Evolutionary conservation across 2,888 invertebrate genomes (phyloP), one percentile per base, ranked within the genome.

Genomic region (Pseudanteris insignis): DNA sequence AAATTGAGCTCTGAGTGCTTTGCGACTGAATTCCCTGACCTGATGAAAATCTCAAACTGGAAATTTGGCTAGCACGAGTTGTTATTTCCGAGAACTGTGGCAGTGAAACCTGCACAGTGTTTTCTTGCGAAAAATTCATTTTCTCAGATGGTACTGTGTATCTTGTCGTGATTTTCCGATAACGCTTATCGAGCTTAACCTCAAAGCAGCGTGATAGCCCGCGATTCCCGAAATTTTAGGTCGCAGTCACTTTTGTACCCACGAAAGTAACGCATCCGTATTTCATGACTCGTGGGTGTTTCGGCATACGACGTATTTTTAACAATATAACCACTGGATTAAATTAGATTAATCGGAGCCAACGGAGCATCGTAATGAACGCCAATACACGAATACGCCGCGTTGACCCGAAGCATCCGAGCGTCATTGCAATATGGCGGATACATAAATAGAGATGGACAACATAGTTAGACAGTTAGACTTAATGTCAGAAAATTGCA

Each of bases 51-150:
- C 71, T 68, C 10, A 71, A 55, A 14, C 46, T 64, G 2, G 72
- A 47, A 4, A 67, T 64, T 12, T 66, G 51, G 58, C 65, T 72
- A 5, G 73, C 47, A 21, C 72, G 70, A 6, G 73, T 61, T 9
- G 74, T 72, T 57, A 79, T 61, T 24, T 79, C 78, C 2, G 78
- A 75, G 47, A 79, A 78, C 44, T 77, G 78, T 7, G 79, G 78
- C 32, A 79, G 65, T 9, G 71, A 63, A 24, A 71, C 70, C 44
- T 77, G 76, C 28, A 70, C 53, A 51, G 53, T 64, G 34, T 67
- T 70, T 38, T 69, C 70, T 44, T 73, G 75, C 9, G 75, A 67
- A 55, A 74, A 78, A 67, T 79, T 72, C 79, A 79, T 79, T 50
- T 67, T 71, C 29, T 21, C 29, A 33, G 15, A 25, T 21, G 25